These are phyloP conservation scores for Myocastor coypus DNA, from an alignment of 2,113 vertebrate genomes.

Conservation along the genomic window DNA sequence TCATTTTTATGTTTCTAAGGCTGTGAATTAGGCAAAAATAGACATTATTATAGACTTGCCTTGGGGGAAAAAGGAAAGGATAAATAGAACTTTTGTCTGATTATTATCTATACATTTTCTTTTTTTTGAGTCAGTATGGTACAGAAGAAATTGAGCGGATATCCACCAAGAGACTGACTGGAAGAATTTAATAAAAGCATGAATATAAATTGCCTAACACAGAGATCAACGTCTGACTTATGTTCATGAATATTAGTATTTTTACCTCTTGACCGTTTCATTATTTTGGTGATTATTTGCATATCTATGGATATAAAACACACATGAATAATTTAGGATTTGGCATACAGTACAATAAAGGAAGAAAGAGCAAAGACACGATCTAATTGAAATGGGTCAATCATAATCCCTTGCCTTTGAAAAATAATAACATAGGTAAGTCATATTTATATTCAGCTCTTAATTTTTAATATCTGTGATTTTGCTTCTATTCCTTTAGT, in stretches of 20 bases:
- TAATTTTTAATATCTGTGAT: slow-evolving; percentile 68
- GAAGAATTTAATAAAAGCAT: slow-evolving; percentile 16
- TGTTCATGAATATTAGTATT: slow-evolving; percentile 41
- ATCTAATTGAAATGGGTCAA: slow-evolving; percentile 65
- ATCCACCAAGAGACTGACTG: neutral
- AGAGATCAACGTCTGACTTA: slow-evolving; percentile 22
- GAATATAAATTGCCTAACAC: neutral
- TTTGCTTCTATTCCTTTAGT: slow-evolving; percentile 57
- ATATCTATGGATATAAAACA: slow-evolving; percentile 30
- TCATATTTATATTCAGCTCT: slow-evolving; percentile 62
- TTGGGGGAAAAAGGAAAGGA: neutral
- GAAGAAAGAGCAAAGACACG: slow-evolving; percentile 53
- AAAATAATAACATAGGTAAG: slow-evolving; percentile 66
- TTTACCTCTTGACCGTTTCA: slow-evolving; percentile 5
- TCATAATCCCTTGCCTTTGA: slow-evolving; percentile 63
- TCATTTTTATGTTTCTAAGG: slow-evolving; percentile 31
- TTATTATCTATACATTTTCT: neutral
- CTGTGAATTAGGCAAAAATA: neutral
- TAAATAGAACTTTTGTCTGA: neutral
- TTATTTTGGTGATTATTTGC: slow-evolving; percentile 56
- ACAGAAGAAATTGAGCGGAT: neutral
- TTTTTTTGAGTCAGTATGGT: neutral
- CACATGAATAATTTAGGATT: slow-evolving; percentile 62
- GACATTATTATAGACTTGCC: neutral
- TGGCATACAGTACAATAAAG: neutral